Evolutionary conservation across 2,113 vertebrate species (phyloP).

Genomic region (Sapajus apella): DNA sequence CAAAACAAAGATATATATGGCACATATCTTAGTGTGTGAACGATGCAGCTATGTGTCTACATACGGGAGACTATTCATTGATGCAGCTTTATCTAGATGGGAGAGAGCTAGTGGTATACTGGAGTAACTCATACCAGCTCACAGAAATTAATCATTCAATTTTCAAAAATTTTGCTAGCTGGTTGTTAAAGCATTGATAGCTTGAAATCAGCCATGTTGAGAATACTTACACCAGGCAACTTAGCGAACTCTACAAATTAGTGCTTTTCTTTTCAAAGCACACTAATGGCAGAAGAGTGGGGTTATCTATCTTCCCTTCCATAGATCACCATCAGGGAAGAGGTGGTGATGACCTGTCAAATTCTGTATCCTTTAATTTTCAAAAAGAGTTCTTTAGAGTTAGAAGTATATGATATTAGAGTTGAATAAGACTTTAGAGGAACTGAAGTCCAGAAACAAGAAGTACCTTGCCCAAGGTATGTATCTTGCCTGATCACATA

Average conservation of each 20-base stretch:
- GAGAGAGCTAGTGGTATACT: background rate
- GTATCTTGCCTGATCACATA: background rate
- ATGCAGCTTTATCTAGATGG: background rate
- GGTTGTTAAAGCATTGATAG: background rate
- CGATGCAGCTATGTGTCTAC: background rate
- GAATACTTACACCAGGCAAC: background rate
- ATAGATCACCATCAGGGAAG: background rate
- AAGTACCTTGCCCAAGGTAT: background rate
- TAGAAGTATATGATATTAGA: background rate
- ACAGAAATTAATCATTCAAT: background rate
- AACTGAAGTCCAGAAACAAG: background rate
- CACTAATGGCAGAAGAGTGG: background rate
- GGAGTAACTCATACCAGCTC: background rate
- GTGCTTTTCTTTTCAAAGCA: background rate
- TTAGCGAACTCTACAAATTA: background rate
- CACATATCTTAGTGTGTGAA: background rate
- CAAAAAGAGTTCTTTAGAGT: background rate
- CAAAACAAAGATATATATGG: background rate
- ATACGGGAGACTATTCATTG: background rate
- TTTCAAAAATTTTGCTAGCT: background rate
- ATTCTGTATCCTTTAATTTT: background rate
- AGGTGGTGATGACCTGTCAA: background rate
- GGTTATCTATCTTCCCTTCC: background rate
- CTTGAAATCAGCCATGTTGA: background rate
- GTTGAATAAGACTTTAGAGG: background rate